A percentile compares a stretch with the other conserved stretches of the same genome.
Conservation (phyloP, 2,113 vertebrate species). For the Siniperca chuatsi region DNA sequence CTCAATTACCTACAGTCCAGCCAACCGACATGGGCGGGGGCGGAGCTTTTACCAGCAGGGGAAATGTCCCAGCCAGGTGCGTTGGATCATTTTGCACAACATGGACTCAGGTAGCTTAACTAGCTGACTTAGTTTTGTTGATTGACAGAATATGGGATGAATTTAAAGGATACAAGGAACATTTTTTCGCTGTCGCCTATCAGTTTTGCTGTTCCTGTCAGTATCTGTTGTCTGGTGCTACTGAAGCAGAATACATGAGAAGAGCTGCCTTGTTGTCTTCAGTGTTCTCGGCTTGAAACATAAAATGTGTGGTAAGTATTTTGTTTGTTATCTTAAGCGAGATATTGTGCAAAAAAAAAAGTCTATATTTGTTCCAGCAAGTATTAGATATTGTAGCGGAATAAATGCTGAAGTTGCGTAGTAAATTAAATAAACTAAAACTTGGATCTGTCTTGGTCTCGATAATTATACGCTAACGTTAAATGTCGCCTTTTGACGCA, state of each 20-base stretch:
- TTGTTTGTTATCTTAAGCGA: background rate
- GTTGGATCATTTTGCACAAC: constrained; percentile 39
- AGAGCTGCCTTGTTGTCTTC: background rate
- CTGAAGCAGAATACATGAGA: background rate
- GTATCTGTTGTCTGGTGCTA: background rate
- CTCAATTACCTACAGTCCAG: background rate
- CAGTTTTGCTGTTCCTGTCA: no score
- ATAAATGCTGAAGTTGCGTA: background rate
- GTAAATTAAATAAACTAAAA: background rate
- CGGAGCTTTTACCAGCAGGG: background rate
- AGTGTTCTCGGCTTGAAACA: background rate
- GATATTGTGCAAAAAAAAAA: background rate
- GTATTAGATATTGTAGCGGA: background rate
- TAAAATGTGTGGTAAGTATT: constrained; percentile 61
- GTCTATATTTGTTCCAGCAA: accelerated
- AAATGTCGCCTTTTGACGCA: constrained; percentile 13
- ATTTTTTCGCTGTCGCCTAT: no score
- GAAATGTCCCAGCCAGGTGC: constrained; percentile 31
- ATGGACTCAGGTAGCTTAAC: constrained; percentile 13
- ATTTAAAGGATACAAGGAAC: no score
- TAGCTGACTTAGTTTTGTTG: no score
- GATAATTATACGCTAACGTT: background rate
- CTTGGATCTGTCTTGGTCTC: background rate
- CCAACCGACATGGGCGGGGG: constrained; percentile 41
- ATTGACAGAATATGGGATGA: no score